Evolutionary conservation across 2,888 invertebrate species (phyloP).

Genomic region (Aquatica leii): DNA sequence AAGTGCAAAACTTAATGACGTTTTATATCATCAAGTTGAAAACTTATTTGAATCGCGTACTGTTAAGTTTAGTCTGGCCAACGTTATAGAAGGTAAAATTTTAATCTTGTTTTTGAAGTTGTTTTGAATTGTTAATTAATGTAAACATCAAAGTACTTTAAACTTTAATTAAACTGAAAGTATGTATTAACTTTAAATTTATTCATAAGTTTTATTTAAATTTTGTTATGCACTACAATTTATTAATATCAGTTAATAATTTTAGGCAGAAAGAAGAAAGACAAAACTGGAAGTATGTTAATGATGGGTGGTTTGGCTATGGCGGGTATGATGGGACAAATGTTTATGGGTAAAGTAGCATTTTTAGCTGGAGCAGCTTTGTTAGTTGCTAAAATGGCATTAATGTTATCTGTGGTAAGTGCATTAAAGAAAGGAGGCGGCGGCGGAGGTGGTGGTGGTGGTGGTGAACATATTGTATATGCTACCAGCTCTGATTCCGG

Average conservation of each 20-base stretch:
- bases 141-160: neutral
- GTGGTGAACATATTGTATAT: slow-evolving; percentile 65
- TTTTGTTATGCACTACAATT: too few relatives aligned
- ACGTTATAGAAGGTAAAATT: slow-evolving; percentile 53
- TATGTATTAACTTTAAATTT: too few relatives aligned
- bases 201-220: too few relatives aligned
- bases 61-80: slow-evolving; percentile 57
- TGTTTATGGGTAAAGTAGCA: slow-evolving; percentile 74
- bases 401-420: slow-evolving; percentile 68
- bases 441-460: slow-evolving; percentile 62
- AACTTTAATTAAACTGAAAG: too few relatives aligned
- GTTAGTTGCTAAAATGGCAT: slow-evolving; percentile 71
- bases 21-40: slow-evolving; percentile 57
- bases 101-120: neutral
- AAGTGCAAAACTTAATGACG: slow-evolving; percentile 60
- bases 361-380: slow-evolving; percentile 73
- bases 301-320: slow-evolving; percentile 70
- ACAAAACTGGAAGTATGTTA: slow-evolving; percentile 61
- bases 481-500: slow-evolving; percentile 55
- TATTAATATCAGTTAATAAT: too few relatives aligned
- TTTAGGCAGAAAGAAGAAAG: slow-evolving; percentile 43
- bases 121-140: too few relatives aligned
- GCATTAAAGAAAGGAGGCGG: slow-evolving; percentile 70
- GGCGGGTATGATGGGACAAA: slow-evolving; percentile 70
- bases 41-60: slow-evolving; percentile 60